Evolutionary conservation across 2,113 vertebrate species (phyloP).

Genomic region (Varanus komodoensis): DNA sequence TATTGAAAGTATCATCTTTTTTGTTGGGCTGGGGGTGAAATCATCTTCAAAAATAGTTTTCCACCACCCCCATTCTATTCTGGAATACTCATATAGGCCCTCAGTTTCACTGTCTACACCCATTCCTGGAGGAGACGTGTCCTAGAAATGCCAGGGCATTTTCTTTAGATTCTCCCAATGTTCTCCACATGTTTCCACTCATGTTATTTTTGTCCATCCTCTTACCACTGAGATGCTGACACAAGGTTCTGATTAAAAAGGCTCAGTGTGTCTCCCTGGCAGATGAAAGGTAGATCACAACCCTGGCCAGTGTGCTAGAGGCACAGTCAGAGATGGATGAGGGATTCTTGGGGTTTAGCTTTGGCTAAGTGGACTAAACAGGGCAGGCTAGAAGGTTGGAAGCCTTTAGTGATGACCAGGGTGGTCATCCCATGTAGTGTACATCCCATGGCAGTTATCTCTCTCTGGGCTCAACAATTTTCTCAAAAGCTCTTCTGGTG

Average conservation of each 20-base stretch:
- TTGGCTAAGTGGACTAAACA: not conserved
- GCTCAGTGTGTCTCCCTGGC: not conserved
- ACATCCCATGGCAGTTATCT: not conserved
- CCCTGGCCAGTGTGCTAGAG: not conserved
- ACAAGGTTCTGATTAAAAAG: conserved; percentile 23
- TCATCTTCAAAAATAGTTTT: not conserved
- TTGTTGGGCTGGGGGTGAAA: not conserved
- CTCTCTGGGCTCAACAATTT: not conserved
- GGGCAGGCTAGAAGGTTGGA: not conserved
- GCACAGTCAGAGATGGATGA: not conserved
- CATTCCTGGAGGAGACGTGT: conserved; percentile 15
- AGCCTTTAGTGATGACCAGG: not conserved
- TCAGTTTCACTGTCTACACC: conserved; percentile 37
- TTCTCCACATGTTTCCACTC: conserved; percentile 62
- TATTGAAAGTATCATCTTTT: not conserved
- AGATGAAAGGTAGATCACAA: conserved; percentile 1
- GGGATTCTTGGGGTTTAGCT: not conserved
- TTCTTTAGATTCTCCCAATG: conserved; percentile 57
- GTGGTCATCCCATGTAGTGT: no score
- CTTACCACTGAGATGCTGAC: conserved; percentile 13
- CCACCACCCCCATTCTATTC: not conserved
- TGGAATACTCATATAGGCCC: not conserved
- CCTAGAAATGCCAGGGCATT: conserved; percentile 29
- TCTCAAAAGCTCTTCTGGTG: not conserved
- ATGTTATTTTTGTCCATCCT: conserved; percentile 31